Base-by-base conservation (phyloP, 2,888 invertebrate species). In the Shargacucullia verbasci region DNA sequence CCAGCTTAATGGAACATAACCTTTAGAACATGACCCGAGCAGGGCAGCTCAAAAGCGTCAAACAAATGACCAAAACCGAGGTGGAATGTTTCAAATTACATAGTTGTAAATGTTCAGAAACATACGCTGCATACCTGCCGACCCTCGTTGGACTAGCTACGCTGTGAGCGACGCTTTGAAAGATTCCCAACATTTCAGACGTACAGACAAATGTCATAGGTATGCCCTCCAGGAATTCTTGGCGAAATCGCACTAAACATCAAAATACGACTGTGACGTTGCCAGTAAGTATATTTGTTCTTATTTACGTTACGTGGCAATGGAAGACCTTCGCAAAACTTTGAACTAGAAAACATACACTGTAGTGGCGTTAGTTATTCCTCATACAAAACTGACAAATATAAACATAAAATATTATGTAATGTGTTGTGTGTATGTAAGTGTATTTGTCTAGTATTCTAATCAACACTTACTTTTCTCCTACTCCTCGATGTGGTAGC, bases 161-260 rank as follows among this genome's bases (percentile, higher is more conserved):
- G 60, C 48, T 58, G 44, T 71, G 63, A 59, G 73, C 44, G 77
- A 25, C 49, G 71, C 81, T 84, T 82, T 82, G 78, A 84, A 81
- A 80, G 81, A 88, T 89, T 87, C 84, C 79, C 68, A 58, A 79
- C 84, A 84, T 85, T 80, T 74, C 62, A 74, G 58, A 68, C 35
- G 48, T 62, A 54, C 57, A 50, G 33, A 64, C 64, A 56, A 68
- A 75, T 71, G 65, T 66, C 60, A 70, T 64, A 65, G 54, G 48
- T 63, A 67, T 65, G 59, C 61, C 46, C 2, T 20, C 20, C 20
- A 59, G 41, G 50, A 48, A 70, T 70, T 64, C 60, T 72, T 59
- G 65, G 55, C 46, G 46, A 49, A 55, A 71, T 61, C 60, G 40
- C 60, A 58, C 45, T 50, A 49, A 54, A 62, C 50, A 47, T 45